phyloP scores from a whole-genome alignment of 2,888 invertebrate species.

The Drosophila pullipes region DNA sequence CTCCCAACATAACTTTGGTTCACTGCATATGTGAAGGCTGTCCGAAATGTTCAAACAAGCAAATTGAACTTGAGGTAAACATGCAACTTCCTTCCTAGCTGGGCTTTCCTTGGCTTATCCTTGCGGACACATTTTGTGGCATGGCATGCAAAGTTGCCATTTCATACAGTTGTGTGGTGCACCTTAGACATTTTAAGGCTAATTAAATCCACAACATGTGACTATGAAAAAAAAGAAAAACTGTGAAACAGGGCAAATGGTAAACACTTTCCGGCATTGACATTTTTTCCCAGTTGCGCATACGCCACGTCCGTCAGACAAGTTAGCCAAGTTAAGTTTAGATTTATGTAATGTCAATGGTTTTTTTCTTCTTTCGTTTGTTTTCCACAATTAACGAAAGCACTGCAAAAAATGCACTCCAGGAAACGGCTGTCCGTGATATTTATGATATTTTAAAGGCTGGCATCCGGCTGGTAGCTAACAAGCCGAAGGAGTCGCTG shows the following conservation, averaged over 20 bases:
- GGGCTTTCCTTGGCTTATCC: conserved; percentile 63
- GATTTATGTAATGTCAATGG: conserved; percentile 56
- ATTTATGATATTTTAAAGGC: conserved; percentile 75
- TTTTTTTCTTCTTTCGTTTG: conserved; percentile 14
- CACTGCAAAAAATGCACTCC: conserved; percentile 24
- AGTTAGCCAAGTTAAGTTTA: conserved; percentile 14
- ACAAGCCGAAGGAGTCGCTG: conserved; percentile 13
- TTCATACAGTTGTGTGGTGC: conserved; percentile 34
- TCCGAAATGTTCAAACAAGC: conserved; percentile 63
- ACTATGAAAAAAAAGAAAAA: conserved; percentile 12
- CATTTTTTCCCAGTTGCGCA: conserved; percentile 69
- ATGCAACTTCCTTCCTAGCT: conserved; percentile 75
- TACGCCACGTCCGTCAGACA: conserved; percentile 59
- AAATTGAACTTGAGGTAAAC: conserved; percentile 76
- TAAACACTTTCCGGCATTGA: conserved; percentile 78
- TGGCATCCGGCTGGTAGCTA: conserved; percentile 30
- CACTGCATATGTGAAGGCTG: conserved; percentile 36
- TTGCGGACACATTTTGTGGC: conserved; percentile 40
- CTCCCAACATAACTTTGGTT: conserved; percentile 5
- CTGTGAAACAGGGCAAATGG: conserved; percentile 48
- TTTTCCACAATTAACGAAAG: conserved; percentile 57
- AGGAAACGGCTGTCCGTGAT: conserved; percentile 61
- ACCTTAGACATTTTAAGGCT: conserved; percentile 65
- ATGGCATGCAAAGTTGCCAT: conserved; percentile 69
- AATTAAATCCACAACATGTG: conserved; percentile 70